Conservation (phyloP, 2,888 invertebrate genomes). For the Stenchaetothrips biformis region DNA sequence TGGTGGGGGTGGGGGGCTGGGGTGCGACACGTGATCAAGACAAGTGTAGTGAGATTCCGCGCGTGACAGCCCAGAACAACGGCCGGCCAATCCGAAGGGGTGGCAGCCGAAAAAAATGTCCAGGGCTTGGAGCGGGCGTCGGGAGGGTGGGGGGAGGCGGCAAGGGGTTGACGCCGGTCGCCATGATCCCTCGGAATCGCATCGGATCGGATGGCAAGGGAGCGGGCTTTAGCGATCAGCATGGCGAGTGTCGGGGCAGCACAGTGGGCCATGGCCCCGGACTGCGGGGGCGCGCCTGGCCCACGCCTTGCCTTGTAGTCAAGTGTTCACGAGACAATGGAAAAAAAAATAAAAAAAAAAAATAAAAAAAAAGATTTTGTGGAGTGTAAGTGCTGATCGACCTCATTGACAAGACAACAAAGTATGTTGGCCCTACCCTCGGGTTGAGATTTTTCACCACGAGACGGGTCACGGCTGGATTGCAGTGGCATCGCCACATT, state of each 20-base stretch:
- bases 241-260: background rate
- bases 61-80: background rate
- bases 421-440: no score
- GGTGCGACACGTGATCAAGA: slow-evolving; percentile 9
- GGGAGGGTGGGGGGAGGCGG: background rate
- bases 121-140: background rate
- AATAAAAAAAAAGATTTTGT: background rate
- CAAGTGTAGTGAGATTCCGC: slow-evolving; percentile 20
- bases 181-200: slow-evolving; percentile 9
- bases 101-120: background rate
- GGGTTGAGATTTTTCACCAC: no score
- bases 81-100: background rate
- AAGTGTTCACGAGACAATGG: background rate
- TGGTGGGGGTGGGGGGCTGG: background rate
- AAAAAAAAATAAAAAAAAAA: background rate
- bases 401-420: no score
- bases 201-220: background rate
- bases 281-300: background rate
- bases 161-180: background rate
- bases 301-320: background rate
- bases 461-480: no score
- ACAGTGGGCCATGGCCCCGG: background rate
- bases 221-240: background rate
- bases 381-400: no score
- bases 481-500: no score